Percentiles rank a stretch among this genome's conserved stretches.
Evolutionary conservation across 2,888 invertebrate genomes (phyloP).

Genomic region (Andrena trimmerana): DNA sequence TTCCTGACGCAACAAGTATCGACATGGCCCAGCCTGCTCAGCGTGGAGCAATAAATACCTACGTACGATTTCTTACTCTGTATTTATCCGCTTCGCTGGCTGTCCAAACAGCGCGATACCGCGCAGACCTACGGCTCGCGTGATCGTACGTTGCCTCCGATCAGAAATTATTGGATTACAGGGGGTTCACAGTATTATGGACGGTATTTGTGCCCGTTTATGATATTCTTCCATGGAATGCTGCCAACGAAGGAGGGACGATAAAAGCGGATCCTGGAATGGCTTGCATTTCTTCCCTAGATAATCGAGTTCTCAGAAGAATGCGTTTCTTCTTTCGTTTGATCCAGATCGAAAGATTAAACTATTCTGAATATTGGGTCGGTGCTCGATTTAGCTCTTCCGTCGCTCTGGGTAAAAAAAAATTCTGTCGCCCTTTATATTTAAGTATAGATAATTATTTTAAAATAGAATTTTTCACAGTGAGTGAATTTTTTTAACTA

Average conservation of each 20-base stretch:
- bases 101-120: neutral
- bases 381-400: no score
- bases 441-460: no score
- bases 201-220: neutral
- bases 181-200: slow-evolving; percentile 1
- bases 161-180: slow-evolving; percentile 15
- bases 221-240: neutral
- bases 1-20: neutral
- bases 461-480: no score
- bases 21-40: neutral
- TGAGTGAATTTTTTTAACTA: no score
- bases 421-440: no score
- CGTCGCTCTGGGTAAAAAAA: no score
- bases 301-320: neutral
- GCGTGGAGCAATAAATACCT: slow-evolving; percentile 20
- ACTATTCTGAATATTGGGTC: no score
- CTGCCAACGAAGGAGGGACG: neutral
- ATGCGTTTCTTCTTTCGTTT: neutral
- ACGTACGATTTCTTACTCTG: slow-evolving; percentile 11
- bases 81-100: slow-evolving; percentile 8
- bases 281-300: neutral
- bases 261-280: slow-evolving; percentile 8
- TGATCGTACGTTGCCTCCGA: neutral
- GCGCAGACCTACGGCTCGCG: neutral
- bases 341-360: neutral